These are phyloP conservation scores for Hirtodrosophila histrioides DNA, from an alignment of 2,888 invertebrate species.

Conservation along the genomic window DNA sequence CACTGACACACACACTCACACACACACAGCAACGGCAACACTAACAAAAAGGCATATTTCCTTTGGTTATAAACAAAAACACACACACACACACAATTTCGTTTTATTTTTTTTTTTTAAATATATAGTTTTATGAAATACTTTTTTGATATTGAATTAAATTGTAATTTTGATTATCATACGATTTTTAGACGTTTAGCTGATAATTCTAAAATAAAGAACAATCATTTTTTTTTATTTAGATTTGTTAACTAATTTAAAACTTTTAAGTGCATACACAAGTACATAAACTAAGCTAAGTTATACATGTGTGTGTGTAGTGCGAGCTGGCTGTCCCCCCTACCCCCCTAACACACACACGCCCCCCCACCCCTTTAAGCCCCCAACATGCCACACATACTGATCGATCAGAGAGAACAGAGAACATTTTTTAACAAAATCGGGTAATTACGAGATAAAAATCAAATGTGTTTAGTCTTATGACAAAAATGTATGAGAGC, in stretches of 20 bases:
- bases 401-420: no score
- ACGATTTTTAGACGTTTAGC: constrained; percentile 27
- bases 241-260: constrained; percentile 75
- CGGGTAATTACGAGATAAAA: no score
- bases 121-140: constrained; percentile 7
- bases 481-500: no score
- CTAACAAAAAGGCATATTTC: constrained; percentile 43
- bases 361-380: no score
- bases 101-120: constrained; percentile 27
- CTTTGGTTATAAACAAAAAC: constrained; percentile 36
- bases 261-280: constrained; percentile 29
- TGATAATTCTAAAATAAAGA: constrained; percentile 33
- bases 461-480: no score
- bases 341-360: no score
- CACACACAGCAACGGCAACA: constrained; percentile 8
- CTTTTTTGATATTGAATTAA: constrained; percentile 32
- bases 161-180: constrained; percentile 46
- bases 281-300: constrained; percentile 6
- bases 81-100: constrained; percentile 2
- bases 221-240: constrained; percentile 38
- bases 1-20: constrained; percentile 7
- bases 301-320: no score
- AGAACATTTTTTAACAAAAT: no score
- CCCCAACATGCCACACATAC: no score
- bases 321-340: no score